Percentiles rank a stretch among this genome's conserved stretches.
Conservation (phyloP, 2,888 invertebrate genomes). For the Parnassius orleans region DNA sequence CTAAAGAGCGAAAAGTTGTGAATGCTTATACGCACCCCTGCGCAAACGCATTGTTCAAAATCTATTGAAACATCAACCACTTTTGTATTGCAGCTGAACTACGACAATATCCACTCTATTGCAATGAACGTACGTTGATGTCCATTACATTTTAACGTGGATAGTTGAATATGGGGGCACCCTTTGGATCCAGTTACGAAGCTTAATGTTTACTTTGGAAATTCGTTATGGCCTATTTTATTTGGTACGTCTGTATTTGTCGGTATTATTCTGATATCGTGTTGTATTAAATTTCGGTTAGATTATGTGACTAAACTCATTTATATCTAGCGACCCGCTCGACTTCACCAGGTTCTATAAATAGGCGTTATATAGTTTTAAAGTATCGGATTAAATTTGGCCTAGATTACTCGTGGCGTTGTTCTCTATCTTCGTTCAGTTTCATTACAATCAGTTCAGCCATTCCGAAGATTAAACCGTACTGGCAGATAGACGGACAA, state of each 20-base stretch:
- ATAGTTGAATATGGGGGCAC: slow-evolving; percentile 56
- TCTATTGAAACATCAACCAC: slow-evolving; percentile 37
- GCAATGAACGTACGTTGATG: background rate
- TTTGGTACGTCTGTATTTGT: slow-evolving; percentile 51
- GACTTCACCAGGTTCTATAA: too few relatives aligned
- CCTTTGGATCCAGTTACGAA: slow-evolving; percentile 70
- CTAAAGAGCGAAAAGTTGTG: slow-evolving; percentile 80
- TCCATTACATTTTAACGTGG: slow-evolving; percentile 29
- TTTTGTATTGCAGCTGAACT: slow-evolving; percentile 8
- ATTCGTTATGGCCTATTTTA: slow-evolving; percentile 75
- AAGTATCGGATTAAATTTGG: too few relatives aligned
- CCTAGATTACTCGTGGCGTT: too few relatives aligned
- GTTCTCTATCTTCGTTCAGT: too few relatives aligned
- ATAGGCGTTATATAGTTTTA: too few relatives aligned
- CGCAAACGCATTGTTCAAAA: slow-evolving; percentile 55
- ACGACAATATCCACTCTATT: slow-evolving; percentile 36
- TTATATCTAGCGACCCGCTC: too few relatives aligned
- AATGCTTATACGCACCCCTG: slow-evolving; percentile 69
- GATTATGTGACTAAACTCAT: background rate
- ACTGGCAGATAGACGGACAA: too few relatives aligned
- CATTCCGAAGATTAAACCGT: too few relatives aligned
- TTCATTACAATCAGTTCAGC: too few relatives aligned
- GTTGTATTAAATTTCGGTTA: slow-evolving; percentile 1
- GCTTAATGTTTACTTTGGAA: slow-evolving; percentile 77
- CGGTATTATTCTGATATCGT: slow-evolving; percentile 63